A percentile compares a stretch with the other conserved stretches of the same genome.
Conservation (phyloP, 1,140 invertebrate genomes). For the Planococcus citri region DNA sequence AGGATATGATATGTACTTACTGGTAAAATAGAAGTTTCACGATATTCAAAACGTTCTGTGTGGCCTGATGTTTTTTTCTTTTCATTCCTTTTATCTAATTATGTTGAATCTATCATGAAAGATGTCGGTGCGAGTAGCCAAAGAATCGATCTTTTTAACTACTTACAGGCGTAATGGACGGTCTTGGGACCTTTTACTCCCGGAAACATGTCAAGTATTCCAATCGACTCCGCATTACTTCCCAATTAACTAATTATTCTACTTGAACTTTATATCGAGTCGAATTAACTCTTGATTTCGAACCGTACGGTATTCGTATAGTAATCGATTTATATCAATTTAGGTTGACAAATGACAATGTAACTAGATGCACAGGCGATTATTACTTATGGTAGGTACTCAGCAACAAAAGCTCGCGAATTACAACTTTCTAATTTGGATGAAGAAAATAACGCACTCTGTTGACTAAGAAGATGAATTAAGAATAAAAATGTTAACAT, state of each 20-base stretch:
- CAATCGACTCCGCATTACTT: neutral
- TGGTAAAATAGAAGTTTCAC: too few relatives aligned
- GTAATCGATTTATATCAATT: slow-evolving; percentile 8
- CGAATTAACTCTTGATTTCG: neutral
- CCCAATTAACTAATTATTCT: slow-evolving; percentile 2
- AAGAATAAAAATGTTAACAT: too few relatives aligned
- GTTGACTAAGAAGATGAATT: too few relatives aligned
- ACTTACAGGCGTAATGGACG: neutral
- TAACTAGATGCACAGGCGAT: too few relatives aligned
- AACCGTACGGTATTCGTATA: neutral
- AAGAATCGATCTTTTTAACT: neutral
- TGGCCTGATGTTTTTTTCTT: neutral
- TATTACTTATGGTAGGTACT: too few relatives aligned
- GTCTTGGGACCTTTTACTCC: neutral
- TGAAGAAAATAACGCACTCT: too few relatives aligned
- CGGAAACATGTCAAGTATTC: neutral
- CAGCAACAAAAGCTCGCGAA: too few relatives aligned
- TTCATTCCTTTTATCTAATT: neutral
- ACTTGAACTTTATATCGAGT: neutral
- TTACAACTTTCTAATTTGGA: too few relatives aligned
- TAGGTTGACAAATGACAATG: neutral
- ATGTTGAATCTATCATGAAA: slow-evolving; percentile 1
- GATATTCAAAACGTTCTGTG: neutral
- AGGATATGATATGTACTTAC: too few relatives aligned
- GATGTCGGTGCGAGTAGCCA: neutral